Evolutionary conservation across 2,113 vertebrate genomes (phyloP).

Genomic region (Bothrops jararaca): DNA sequence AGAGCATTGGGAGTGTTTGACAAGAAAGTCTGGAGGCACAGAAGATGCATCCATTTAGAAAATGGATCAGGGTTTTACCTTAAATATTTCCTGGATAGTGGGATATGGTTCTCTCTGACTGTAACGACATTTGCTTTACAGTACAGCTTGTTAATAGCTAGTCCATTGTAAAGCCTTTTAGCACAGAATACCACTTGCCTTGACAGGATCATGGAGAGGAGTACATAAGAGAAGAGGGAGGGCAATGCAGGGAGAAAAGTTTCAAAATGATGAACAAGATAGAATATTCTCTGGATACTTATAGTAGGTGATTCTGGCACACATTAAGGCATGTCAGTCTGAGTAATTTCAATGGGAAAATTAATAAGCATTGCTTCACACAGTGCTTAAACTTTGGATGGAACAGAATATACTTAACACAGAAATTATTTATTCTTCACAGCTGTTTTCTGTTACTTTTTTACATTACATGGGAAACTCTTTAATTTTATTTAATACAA

Average conservation of each 20-base stretch:
- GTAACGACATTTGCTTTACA: fast-evolving
- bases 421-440: background rate
- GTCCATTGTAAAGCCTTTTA: fast-evolving
- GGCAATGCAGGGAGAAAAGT: background rate
- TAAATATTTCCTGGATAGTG: background rate
- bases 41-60: background rate
- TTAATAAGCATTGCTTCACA: background rate
- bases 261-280: fast-evolving
- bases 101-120: background rate
- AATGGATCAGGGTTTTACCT: background rate
- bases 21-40: background rate
- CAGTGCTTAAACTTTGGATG: background rate
- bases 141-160: background rate
- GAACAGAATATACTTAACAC: background rate
- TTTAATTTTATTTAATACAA: background rate
- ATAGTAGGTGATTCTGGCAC: background rate
- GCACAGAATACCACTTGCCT: fast-evolving
- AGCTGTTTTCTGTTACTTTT: background rate
- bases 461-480: background rate
- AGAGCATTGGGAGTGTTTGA: background rate
- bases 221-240: background rate
- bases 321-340: background rate
- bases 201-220: background rate
- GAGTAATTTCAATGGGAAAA: background rate
- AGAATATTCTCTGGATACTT: background rate